These are phyloP conservation scores for Tupaia chinensis DNA, from an alignment of 2,113 vertebrate genomes.

Conservation along the genomic window DNA sequence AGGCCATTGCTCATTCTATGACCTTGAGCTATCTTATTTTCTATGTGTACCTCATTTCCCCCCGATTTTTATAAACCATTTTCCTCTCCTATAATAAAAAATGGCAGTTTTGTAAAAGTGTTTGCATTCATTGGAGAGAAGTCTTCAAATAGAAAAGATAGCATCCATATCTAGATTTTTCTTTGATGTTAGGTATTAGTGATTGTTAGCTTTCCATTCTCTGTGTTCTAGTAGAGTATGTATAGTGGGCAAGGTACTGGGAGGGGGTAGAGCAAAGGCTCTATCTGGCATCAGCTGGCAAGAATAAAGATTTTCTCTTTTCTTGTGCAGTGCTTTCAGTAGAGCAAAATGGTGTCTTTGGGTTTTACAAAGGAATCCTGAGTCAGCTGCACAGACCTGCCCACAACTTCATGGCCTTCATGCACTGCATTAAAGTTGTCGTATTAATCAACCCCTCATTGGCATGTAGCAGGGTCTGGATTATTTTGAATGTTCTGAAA, in stretches of 20 bases:
- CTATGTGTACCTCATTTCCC: background rate
- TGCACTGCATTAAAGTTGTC: background rate
- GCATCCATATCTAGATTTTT: background rate
- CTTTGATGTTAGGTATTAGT: background rate
- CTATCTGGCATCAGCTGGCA: background rate
- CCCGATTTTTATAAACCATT: background rate
- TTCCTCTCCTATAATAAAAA: background rate
- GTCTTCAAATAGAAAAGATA: background rate
- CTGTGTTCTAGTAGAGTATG: background rate
- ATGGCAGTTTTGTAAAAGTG: background rate
- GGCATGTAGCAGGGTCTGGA: background rate
- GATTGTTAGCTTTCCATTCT: background rate
- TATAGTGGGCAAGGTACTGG: too few relatives aligned
- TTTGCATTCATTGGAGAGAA: background rate
- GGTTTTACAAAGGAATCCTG: background rate
- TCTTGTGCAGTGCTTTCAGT: background rate
- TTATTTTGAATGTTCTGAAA: conserved; percentile 12
- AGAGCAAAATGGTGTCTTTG: background rate
- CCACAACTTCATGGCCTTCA: background rate
- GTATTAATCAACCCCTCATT: background rate
- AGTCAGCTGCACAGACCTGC: background rate
- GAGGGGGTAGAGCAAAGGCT: background rate
- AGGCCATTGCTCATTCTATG: background rate
- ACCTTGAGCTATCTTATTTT: background rate
- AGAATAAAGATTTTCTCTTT: background rate